These are phyloP conservation scores for Eupithecia exiguata DNA, from an alignment of 2,888 invertebrate genomes.

Conservation along the genomic window DNA sequence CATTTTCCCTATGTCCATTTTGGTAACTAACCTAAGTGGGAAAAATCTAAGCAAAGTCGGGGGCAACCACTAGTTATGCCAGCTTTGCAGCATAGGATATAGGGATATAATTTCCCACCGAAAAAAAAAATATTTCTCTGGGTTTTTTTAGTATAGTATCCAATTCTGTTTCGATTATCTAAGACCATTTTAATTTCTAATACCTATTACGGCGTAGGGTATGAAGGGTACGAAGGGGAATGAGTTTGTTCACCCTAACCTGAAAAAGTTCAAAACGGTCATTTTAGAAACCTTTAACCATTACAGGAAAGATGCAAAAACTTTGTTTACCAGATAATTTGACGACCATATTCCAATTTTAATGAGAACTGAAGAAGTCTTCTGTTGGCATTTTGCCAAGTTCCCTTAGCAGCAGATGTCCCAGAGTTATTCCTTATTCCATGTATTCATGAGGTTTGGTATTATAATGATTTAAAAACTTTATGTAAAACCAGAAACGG, in stretches of 20 bases:
- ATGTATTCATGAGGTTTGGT: constrained; percentile 31
- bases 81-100: too few species aligned
- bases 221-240: neutral
- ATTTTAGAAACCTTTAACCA: neutral
- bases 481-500: neutral
- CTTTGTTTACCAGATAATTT: constrained; percentile 23
- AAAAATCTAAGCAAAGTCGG: too few species aligned
- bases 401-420: constrained; percentile 34
- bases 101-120: too few species aligned
- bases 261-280: too few species aligned
- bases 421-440: constrained; percentile 30
- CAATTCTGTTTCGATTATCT: neutral
- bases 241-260: too few species aligned
- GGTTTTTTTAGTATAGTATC: too few species aligned
- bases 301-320: constrained; percentile 5
- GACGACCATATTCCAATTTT: constrained; percentile 21
- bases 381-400: constrained; percentile 27
- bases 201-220: neutral
- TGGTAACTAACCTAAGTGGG: too few species aligned
- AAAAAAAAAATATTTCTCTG: too few species aligned
- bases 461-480: constrained; percentile 15
- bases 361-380: constrained; percentile 28
- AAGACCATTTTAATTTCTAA: neutral
- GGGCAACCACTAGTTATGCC: too few species aligned
- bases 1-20: too few species aligned